Conservation (phyloP, 2,113 vertebrate species). For the Microcebus griseorufus region DNA sequence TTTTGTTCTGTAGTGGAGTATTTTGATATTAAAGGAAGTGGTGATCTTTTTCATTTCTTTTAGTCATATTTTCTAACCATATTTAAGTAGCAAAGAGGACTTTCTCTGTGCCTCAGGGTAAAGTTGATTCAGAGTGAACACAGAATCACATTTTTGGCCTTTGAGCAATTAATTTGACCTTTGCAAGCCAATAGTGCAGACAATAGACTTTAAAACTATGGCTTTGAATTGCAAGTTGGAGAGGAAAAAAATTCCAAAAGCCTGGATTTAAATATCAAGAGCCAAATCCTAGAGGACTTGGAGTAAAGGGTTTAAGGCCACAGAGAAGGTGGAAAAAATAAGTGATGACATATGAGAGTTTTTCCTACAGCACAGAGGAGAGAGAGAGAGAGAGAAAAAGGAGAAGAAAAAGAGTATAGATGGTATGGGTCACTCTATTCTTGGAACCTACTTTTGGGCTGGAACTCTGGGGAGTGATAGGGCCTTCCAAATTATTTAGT, state of each 20-base stretch:
- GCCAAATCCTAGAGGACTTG: constrained; percentile 10
- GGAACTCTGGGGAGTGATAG: background rate
- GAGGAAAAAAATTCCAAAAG: background rate
- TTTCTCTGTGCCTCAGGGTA: constrained; percentile 39
- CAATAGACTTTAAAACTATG: constrained; percentile 52
- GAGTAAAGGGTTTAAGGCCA: background rate
- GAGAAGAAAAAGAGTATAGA: background rate
- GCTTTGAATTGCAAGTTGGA: constrained; percentile 38
- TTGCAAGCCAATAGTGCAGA: constrained; percentile 52
- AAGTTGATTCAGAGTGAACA: constrained; percentile 53
- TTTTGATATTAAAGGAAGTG: constrained; percentile 16
- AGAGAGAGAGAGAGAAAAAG: background rate
- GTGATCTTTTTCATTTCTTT: constrained; percentile 1
- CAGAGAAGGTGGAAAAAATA: background rate
- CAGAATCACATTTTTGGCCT: constrained; percentile 59
- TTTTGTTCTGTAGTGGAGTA: background rate
- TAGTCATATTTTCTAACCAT: constrained; percentile 16
- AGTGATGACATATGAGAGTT: background rate
- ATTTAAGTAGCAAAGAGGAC: constrained; percentile 43
- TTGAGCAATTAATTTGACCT: constrained; percentile 75
- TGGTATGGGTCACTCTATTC: background rate
- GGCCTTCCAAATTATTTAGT: background rate
- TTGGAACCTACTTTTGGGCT: background rate
- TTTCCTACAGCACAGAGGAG: background rate
- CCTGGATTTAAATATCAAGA: constrained; percentile 49